Evolutionary conservation across 2,113 vertebrate species (phyloP), one percentile per base, ranked within the genome.

Genomic region (Mesembrinibis cayennensis): DNA sequence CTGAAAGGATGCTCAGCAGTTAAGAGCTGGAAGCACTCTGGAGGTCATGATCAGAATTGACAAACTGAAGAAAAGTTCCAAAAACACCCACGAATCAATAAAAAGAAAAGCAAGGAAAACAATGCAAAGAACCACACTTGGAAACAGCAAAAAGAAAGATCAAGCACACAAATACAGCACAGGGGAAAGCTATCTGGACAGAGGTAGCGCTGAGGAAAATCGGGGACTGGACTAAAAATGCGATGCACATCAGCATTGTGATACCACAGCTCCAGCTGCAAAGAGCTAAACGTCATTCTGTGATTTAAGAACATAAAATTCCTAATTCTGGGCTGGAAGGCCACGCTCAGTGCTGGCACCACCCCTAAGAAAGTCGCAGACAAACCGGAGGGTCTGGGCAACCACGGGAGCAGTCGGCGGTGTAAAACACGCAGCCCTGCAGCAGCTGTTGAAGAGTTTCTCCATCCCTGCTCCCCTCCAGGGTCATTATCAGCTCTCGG

Each of bases 1-100:
- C 95, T 95, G 90, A 91, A 94, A 87, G 82, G 61, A 65, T 90
- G 90, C 84, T 90, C 81, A 93, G 78, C 70, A 93, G 70, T 69
- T 96, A 85, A 95, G 87, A 93, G 90, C 70, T 85, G 23, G 73
- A 82, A 91, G 85, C 95, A 47, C 95, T 93, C 85, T 2, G 4
- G 87, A 96, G 90, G 90, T 93, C 85, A 93, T 29, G 90, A 79
- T 72, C 10, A 0, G 92, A 95, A 94, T 80, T 94, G 90, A 94
- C 73, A 91, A 89, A 85, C 62, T 62, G 74, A 79, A 85, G 52
- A 71, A 91, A 94, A 90, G 49, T 79, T 90, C 74, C 58, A 67
- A 76, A 95, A 89, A 5, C 72, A 76, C 29, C 67, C 62, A 83
- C 7, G 2, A 89, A 96, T 96, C 93, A 80, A 96, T 91, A 88